Evolutionary conservation across 2,797 vertebrate genomes (phyloP).

Genomic region (Poeciliopsis turneri): DNA sequence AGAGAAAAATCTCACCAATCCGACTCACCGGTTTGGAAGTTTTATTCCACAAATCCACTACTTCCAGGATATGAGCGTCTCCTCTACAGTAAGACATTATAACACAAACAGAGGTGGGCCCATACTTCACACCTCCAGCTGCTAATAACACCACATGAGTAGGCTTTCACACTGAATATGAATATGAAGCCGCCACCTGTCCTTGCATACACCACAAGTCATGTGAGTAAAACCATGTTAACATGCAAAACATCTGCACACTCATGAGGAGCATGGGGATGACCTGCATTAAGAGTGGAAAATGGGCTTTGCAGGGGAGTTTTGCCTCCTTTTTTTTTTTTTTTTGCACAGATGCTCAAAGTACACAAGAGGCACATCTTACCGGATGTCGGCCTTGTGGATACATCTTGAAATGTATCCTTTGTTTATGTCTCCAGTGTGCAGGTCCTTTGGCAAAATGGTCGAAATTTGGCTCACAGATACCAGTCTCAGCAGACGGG

Average conservation of each 20-base stretch:
- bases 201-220: slow-evolving; percentile 43
- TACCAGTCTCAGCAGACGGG: slow-evolving; percentile 64
- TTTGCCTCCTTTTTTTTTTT: slow-evolving; percentile 25
- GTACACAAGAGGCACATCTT: slow-evolving; percentile 74
- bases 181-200: slow-evolving; percentile 57
- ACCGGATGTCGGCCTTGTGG: slow-evolving; percentile 92
- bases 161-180: slow-evolving; percentile 41
- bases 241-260: slow-evolving; percentile 58
- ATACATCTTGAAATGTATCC: slow-evolving; percentile 85
- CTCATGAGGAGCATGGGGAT: slow-evolving; percentile 55
- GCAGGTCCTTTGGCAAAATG: slow-evolving; percentile 70
- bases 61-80: slow-evolving; percentile 37
- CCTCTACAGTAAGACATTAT: slow-evolving; percentile 55
- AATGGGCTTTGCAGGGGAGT: slow-evolving; percentile 27
- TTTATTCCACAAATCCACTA: slow-evolving; percentile 26
- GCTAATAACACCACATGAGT: slow-evolving; percentile 54
- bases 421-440: slow-evolving; percentile 79
- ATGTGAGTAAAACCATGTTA: slow-evolving; percentile 60
- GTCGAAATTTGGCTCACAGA: slow-evolving; percentile 65
- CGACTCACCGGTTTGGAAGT: slow-evolving; percentile 27
- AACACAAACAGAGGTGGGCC: slow-evolving; percentile 44
- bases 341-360: slow-evolving; percentile 43
- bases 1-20: slow-evolving; percentile 54
- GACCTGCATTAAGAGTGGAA: slow-evolving; percentile 31
- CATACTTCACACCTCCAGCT: slow-evolving; percentile 55